Conservation (phyloP, 2,113 vertebrate species). For the Corvus hawaiiensis region DNA sequence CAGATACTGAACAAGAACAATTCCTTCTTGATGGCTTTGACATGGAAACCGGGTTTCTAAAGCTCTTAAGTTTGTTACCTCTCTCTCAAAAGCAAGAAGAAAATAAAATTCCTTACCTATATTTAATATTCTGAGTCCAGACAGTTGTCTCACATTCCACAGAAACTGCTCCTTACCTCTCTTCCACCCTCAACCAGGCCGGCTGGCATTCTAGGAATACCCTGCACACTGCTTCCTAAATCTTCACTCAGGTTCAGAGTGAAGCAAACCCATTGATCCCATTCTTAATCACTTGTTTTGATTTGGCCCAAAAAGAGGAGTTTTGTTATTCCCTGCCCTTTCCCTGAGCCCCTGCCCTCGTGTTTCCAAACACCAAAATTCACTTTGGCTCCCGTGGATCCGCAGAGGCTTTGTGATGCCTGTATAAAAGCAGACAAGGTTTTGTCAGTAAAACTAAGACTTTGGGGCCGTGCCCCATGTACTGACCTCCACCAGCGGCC, state of each 20-base stretch:
- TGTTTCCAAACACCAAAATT: not conserved
- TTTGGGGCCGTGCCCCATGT: not conserved
- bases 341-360: not conserved
- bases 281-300: not conserved
- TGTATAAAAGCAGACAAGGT: not conserved
- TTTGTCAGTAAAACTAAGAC: conserved; percentile 3
- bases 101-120: not conserved
- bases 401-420: not conserved
- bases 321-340: not conserved
- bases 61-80: not conserved
- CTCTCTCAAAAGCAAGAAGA: not conserved
- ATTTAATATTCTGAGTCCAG: not conserved
- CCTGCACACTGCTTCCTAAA: not conserved
- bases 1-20: not conserved
- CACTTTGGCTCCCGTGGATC: not conserved
- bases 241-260: not conserved
- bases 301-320: not conserved
- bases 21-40: not conserved
- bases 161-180: not conserved
- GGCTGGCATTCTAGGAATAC: not conserved
- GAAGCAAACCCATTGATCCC: not conserved
- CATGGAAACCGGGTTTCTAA: not conserved
- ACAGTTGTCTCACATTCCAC: not conserved
- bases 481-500: conserved; percentile 82
- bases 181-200: not conserved